Evolutionary conservation across 1,140 invertebrate species (phyloP), one percentile per base, ranked within the genome.

Genomic region (Trichonephila inaurata): DNA sequence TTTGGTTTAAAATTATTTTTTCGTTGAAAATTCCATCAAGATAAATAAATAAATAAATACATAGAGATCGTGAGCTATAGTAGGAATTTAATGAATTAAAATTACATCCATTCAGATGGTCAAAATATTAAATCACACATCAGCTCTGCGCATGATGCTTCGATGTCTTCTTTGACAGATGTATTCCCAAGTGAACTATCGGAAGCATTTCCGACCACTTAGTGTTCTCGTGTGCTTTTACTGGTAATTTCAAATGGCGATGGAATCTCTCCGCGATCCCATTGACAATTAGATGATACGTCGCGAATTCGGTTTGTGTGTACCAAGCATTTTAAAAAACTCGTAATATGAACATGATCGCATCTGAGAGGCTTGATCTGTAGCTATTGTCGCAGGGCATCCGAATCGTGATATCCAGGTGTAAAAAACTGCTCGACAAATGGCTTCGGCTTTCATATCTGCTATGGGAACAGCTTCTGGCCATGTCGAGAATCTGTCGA

Each of bases 401-500:
- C 96, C 96, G 91, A 95, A 96, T 8, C 95, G 92, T 2, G 94
- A 81, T 51, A 96, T 95, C 96, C 95, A 96, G 1, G 60, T 66
- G 0, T 88, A 6, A 19, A 94, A 94, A 19, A 96, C 94, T 7
- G 95, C 94, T 61, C 90, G 18, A 4, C 94, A 95, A 10, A 95
- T 94, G 12, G 95, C 95, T 72, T 95, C 91, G 16, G 95, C 95
- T 16, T 94, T 94, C 16, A 96, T 95, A 81, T 94, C 90, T 12
- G 66, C 21, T 16, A 95, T 72, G 8, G 77, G 95, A 62, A 95
- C 93, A 0, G 95, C 95, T 94, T 96, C 96, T 0, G 95, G 95
- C 95, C 95, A 96, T 40, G 95, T 89, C 0, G 96, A 95, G 93
- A 95, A 96, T 8, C 96, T 89, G 90, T 96, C 96, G 8, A 96